Evolutionary conservation across 2,797 vertebrate genomes (phyloP), one percentile per base, ranked within the genome.

Genomic region (Geotria australis): DNA sequence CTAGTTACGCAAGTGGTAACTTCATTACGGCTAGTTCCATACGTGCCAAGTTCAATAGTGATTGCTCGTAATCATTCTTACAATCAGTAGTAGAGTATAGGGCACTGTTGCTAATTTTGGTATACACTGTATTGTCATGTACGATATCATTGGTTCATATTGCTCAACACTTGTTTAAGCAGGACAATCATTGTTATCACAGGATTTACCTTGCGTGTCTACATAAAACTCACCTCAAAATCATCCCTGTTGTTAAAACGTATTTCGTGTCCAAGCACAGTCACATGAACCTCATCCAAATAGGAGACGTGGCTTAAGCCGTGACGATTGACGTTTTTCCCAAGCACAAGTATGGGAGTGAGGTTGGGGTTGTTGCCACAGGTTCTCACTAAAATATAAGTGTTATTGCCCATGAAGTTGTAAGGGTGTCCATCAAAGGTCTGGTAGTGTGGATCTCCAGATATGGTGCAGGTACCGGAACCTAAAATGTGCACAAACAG

Each of bases 351-450:
- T 57, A 84, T 61, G 8, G 65, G 60, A 0, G 57, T 45, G 24
- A 74, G 57, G 1, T 64, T 65, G 24, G 24, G 24, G 24, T 38
- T 38, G 38, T 38, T 24, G 2, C 2, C 48, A 0, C 65, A 65
- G 3, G 61, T 61, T 63, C 69, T 65, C 8, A 72, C 60, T 58
- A 85, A 67, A 15, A 69, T 10, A 46, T 83, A 84, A 24, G 73
- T 80, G 69, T 75, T 66, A 1, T 67, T 61, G 10, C 81, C 81
- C 61, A 73, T 74, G 69, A 74, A 84, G 66, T 69, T 70, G 65
- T 80, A 77, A 46, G 57, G 66, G 62, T 76, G 68, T 3, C 64
- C 59, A 47, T 83, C 81, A 7, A 83, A 82, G 0, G 78, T 85
- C 15, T 61, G 65, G 65, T 79, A 70, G 65, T 75, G 74, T 10